Evolutionary conservation across 2,113 vertebrate genomes (phyloP), one percentile per base, ranked within the genome.

Genomic region (Tichodroma muraria): DNA sequence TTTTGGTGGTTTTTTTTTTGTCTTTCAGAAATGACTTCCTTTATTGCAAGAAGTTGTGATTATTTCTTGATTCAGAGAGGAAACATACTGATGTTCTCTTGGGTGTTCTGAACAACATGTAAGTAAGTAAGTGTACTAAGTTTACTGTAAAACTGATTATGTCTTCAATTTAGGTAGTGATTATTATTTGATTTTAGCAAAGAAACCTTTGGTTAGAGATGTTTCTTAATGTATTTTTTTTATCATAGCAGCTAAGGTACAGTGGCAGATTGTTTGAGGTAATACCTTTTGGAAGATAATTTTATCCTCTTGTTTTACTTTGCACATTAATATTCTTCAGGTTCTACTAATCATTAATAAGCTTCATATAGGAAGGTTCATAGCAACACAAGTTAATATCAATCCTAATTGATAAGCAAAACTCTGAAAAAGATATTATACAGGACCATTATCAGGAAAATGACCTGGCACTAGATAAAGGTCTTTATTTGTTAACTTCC

Each of bases 21-120:
- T 97, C 80, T 91, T 95, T 75, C 95, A 98, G 98, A 97, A 97
- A 98, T 97, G 94, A 79, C 89, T 95, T 82, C 88, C 35, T 68
- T 72, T 83, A 33, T 37, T 65, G 31, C 2, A 13, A 95, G 72
- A 38, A 82, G 75, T 56, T 11, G 12, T 77, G 87, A 52, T 82
- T 75, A 76, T 63, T 47, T 88, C 52, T 57, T 37, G 17, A 87
- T 45, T 84, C 86, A 25, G 60, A 88, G 79, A 30, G 31, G 83
- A 80, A 91, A 61, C 0, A 28, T 68, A 24, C 54, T 38, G 65
- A 40, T 81, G 40, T 68, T 80, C 68, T 75, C 13, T 37, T 63
- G 44, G 35, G 70, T 73, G 56, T 63, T 63, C 70, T 98, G 94
- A 97, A 76, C 50, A 85, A 66, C 68, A 94, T 79, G 97, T 98